Percentiles rank a stretch among this genome's conserved stretches.
These are phyloP conservation scores for Nyleta sp. DNA, from an alignment of 2,888 invertebrate genomes.

Conservation along the genomic window DNA sequence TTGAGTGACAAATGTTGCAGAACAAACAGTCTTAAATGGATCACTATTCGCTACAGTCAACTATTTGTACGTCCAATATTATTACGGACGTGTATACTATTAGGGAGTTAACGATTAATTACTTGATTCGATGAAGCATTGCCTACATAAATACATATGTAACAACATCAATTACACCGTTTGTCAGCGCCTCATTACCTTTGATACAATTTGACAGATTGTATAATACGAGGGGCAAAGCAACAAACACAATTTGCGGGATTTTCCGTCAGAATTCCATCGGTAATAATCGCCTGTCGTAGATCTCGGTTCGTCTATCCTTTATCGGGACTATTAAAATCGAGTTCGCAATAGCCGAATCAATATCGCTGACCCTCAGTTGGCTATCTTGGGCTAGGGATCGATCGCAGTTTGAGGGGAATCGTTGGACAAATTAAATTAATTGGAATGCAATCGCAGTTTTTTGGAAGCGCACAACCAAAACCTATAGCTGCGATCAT, in stretches of 20 bases:
- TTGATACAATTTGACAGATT: conserved; percentile 51
- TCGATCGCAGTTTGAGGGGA: conserved; percentile 12
- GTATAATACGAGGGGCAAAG: conserved; percentile 14
- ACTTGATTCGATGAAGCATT: conserved; percentile 48
- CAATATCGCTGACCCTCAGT: conserved; percentile 11
- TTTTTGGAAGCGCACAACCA: conserved; percentile 34
- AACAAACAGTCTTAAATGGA: conserved; percentile 53
- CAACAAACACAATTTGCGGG: conserved; percentile 18
- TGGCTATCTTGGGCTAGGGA: neutral
- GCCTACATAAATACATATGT: conserved; percentile 56
- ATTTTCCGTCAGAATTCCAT: conserved; percentile 9
- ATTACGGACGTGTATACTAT: conserved; percentile 42
- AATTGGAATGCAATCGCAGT: conserved; percentile 53
- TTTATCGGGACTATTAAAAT: too few relatives aligned
- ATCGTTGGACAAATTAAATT: conserved; percentile 46
- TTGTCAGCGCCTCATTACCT: conserved; percentile 55
- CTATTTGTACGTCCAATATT: conserved; percentile 49
- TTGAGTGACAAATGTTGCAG: conserved; percentile 48
- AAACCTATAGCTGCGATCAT: conserved; percentile 52
- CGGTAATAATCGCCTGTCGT: neutral
- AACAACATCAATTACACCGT: conserved; percentile 54
- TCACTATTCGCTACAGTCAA: conserved; percentile 27
- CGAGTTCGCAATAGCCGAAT: conserved; percentile 2
- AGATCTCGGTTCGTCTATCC: too few relatives aligned
- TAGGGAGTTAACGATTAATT: conserved; percentile 53